Conservation (phyloP, 2,888 invertebrate species). For the Mimachlamys varia region DNA sequence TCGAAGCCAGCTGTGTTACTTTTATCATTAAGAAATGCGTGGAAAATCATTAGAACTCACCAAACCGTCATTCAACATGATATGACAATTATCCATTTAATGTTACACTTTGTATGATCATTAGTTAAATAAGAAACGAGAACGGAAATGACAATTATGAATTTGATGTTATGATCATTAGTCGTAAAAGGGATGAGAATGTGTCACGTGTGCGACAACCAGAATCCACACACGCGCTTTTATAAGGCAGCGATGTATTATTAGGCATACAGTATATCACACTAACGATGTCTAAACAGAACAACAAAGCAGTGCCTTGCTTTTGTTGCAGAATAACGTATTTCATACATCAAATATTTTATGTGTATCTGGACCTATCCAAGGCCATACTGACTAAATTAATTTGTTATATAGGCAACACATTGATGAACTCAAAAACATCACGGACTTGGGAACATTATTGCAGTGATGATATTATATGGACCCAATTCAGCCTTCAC, state of each 20-base stretch:
- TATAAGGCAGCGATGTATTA: neutral
- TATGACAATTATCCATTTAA: neutral
- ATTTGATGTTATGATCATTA: neutral
- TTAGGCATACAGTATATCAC: too few species aligned
- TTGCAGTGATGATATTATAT: too few species aligned
- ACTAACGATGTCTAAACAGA: too few species aligned
- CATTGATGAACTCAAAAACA: too few species aligned
- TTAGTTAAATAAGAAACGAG: neutral
- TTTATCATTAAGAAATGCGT: neutral
- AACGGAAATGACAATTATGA: neutral
- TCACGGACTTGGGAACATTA: too few species aligned
- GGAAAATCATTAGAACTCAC: neutral
- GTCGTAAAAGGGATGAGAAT: neutral
- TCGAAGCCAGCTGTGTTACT: neutral
- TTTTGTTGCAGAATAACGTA: too few species aligned
- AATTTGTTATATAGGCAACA: too few species aligned
- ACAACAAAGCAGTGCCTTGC: too few species aligned
- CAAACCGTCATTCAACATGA: neutral
- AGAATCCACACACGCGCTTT: neutral
- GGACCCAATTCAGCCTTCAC: too few species aligned
- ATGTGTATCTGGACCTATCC: too few species aligned
- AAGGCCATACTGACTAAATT: too few species aligned
- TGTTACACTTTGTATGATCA: constrained; percentile 3
- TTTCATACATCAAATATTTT: too few species aligned
- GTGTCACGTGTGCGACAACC: neutral